phyloP scores from a whole-genome alignment of 2,113 vertebrate genomes.

The Penelope pileata region DNA sequence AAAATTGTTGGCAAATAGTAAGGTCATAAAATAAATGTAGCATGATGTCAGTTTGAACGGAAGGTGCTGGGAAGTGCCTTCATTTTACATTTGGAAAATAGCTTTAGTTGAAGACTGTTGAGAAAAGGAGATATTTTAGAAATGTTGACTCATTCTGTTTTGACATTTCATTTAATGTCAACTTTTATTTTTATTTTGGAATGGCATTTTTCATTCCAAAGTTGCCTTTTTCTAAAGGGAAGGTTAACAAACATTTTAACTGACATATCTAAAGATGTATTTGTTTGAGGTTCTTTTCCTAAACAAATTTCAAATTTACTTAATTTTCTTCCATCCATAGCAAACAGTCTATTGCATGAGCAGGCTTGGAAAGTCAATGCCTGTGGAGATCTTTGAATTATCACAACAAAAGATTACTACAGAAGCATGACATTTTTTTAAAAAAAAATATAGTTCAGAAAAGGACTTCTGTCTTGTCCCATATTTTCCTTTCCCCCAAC shows the following conservation, averaged over 20 bases:
- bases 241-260: slow-evolving; percentile 36
- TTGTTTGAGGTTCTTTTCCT: slow-evolving; percentile 10
- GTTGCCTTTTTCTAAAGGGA: slow-evolving; percentile 19
- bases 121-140: slow-evolving; percentile 38
- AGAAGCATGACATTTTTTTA: background rate
- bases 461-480: background rate
- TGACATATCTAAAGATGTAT: background rate
- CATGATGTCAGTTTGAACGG: background rate
- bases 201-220: slow-evolving; percentile 39
- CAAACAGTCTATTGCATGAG: background rate
- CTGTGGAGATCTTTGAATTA: background rate
- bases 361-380: background rate
- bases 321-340: background rate
- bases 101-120: background rate
- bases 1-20: background rate
- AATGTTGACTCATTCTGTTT: slow-evolving; percentile 57
- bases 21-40: background rate
- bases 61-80: background rate
- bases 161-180: slow-evolving; percentile 66
- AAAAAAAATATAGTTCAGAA: background rate
- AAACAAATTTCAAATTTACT: background rate
- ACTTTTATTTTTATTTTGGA: slow-evolving; percentile 53
- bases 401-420: background rate
- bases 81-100: slow-evolving; percentile 10
- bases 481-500: background rate